These are phyloP conservation scores for Catocala sponsa DNA, from an alignment of 2,888 invertebrate genomes.

Conservation along the genomic window DNA sequence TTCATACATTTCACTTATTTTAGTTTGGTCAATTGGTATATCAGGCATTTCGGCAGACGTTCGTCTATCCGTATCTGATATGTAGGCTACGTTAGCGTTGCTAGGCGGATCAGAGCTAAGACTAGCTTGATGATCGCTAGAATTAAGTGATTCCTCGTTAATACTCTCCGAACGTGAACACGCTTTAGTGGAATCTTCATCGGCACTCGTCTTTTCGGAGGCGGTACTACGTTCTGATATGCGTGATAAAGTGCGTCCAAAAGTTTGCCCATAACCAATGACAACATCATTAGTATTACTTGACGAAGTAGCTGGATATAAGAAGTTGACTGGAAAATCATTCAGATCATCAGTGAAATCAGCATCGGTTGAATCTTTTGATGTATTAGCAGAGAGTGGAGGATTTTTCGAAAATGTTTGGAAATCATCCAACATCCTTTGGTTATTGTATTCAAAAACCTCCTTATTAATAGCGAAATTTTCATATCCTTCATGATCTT, in stretches of 20 bases:
- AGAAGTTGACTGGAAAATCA: constrained; percentile 92
- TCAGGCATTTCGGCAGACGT: constrained; percentile 96
- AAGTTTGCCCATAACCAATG: constrained; percentile 91
- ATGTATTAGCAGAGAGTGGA: constrained; percentile 81
- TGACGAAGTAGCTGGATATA: constrained; percentile 90
- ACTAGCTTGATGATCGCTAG: constrained; percentile 95
- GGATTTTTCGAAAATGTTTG: constrained; percentile 85
- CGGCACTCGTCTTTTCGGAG: constrained; percentile 95
- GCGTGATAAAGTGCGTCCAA: constrained; percentile 93
- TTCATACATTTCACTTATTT: constrained; percentile 87
- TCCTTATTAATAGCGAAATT: constrained; percentile 84
- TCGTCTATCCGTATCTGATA: constrained; percentile 93
- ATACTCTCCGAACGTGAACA: constrained; percentile 95
- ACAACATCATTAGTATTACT: constrained; percentile 90
- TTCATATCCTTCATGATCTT: constrained; percentile 91
- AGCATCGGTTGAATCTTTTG: constrained; percentile 88
- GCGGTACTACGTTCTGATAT: constrained; percentile 96
- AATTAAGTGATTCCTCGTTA: constrained; percentile 94
- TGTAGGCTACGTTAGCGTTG: constrained; percentile 91
- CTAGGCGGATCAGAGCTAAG: constrained; percentile 95
- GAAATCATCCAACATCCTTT: constrained; percentile 81
- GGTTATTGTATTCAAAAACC: constrained; percentile 80
- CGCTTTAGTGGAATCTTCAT: constrained; percentile 95
- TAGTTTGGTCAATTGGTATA: constrained; percentile 92
- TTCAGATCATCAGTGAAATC: constrained; percentile 93